phyloP scores from a whole-genome alignment of 2,113 vertebrate species.

The Leucopternis melanops region DNA sequence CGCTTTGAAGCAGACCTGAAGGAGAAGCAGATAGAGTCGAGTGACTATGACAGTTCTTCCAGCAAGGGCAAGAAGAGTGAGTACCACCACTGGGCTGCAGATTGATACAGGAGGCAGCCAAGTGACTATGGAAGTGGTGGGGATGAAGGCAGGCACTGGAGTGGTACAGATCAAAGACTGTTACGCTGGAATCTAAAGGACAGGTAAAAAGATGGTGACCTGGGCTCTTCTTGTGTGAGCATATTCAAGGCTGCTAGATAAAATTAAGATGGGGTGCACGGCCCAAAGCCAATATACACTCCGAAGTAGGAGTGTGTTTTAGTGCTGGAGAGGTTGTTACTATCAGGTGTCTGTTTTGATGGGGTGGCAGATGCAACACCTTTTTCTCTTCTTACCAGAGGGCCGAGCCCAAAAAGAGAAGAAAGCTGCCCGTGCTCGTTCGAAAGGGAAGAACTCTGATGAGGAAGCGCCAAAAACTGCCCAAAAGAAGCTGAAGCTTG shows the following conservation, averaged over 20 bases:
- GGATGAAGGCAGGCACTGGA: slow-evolving; percentile 53
- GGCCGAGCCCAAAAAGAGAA: slow-evolving; percentile 90
- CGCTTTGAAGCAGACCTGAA: slow-evolving; percentile 96
- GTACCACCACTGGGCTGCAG: slow-evolving; percentile 61
- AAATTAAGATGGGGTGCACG: neutral
- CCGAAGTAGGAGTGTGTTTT: neutral
- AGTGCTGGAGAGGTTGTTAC: neutral
- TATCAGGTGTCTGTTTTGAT: neutral
- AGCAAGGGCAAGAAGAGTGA: slow-evolving; percentile 97
- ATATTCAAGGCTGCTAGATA: neutral
- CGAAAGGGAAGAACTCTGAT: slow-evolving; percentile 93
- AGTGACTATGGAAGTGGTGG: slow-evolving; percentile 36
- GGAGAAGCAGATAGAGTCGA: slow-evolving; percentile 96
- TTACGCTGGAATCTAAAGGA: slow-evolving; percentile 42
- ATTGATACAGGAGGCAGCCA: neutral
- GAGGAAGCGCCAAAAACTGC: slow-evolving; percentile 88
- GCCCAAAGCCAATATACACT: neutral
- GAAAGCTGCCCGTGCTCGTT: slow-evolving; percentile 87
- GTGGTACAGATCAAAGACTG: slow-evolving; percentile 46
- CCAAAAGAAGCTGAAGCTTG: slow-evolving; percentile 93
- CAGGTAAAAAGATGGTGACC: slow-evolving; percentile 37
- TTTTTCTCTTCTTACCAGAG: slow-evolving; percentile 65
- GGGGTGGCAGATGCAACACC: neutral
- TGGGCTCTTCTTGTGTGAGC: slow-evolving; percentile 2
- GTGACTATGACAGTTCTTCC: slow-evolving; percentile 93